Percentiles rank a stretch among this genome's conserved stretches.
Conservation (phyloP, 2,888 invertebrate species). For the Perizoma flavofasciatum region DNA sequence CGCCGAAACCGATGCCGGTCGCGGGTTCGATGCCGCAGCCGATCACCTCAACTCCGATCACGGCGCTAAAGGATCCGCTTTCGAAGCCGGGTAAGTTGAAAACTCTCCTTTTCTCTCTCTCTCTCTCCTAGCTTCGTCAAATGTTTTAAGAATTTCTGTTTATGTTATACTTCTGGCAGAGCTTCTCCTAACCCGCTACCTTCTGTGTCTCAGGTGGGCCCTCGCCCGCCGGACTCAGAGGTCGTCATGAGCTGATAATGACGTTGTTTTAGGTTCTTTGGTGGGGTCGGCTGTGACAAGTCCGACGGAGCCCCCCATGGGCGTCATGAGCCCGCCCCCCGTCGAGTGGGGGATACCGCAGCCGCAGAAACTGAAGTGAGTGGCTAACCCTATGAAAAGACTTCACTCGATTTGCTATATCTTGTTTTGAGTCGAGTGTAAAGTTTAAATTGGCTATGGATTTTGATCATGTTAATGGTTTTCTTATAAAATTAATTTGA, state of each 20-base stretch:
- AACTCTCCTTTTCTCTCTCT: not conserved
- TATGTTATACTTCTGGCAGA: too few species aligned
- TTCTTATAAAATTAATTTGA: too few species aligned
- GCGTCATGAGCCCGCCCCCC: constrained; percentile 69
- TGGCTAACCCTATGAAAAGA: constrained; percentile 8
- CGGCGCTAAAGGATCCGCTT: constrained; percentile 62
- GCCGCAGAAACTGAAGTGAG: constrained; percentile 75
- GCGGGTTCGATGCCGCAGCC: constrained; percentile 59
- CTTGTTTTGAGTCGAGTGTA: too few species aligned
- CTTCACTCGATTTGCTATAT: too few species aligned
- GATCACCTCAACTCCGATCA: constrained; percentile 72
- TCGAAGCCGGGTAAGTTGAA: constrained; percentile 70
- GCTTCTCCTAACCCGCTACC: too few species aligned
- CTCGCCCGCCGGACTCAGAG: too few species aligned
- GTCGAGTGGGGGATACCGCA: constrained; percentile 92
- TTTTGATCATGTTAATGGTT: too few species aligned
- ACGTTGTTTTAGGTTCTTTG: constrained; percentile 19
- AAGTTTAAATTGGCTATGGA: too few species aligned
- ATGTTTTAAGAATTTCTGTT: too few species aligned
- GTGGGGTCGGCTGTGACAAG: constrained; percentile 66
- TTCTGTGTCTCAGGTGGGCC: too few species aligned
- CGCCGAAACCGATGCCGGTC: constrained; percentile 53
- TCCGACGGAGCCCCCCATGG: constrained; percentile 68
- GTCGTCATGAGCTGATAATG: too few species aligned
- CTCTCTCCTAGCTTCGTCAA: not conserved